Conservation (phyloP, 2,797 vertebrate species). For the Amazona finschi region DNA sequence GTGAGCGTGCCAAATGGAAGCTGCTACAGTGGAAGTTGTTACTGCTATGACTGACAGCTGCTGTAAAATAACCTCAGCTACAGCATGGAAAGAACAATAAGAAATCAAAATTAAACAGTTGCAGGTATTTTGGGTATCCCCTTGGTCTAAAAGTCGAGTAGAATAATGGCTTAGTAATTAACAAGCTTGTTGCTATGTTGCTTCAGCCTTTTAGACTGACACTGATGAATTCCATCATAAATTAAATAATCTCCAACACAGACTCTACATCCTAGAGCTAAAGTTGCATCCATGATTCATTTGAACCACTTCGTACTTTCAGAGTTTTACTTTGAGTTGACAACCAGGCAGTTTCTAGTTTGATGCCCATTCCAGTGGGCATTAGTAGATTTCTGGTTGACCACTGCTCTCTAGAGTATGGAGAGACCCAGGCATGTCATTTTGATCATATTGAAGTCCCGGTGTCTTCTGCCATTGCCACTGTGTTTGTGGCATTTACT, state of each 20-base stretch:
- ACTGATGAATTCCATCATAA: conserved; percentile 9
- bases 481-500: not conserved
- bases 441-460: not conserved
- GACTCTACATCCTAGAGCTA: not conserved
- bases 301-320: not conserved
- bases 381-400: not conserved
- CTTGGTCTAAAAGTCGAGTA: conserved; percentile 21
- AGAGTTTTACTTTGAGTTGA: not conserved
- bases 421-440: accelerated
- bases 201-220: conserved; percentile 12
- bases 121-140: conserved; percentile 20
- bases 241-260: not conserved
- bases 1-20: conserved; percentile 43
- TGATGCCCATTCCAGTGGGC: not conserved
- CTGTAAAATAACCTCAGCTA: conserved; percentile 53
- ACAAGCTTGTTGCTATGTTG: conserved; percentile 40
- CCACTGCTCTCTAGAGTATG: not conserved
- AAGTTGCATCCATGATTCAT: not conserved
- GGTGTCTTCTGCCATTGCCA: not conserved
- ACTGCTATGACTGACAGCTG: conserved; percentile 48
- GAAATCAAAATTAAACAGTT: conserved; percentile 43
- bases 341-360: not conserved
- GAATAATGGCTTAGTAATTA: conserved; percentile 58
- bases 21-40: conserved; percentile 50
- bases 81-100: conserved; percentile 27